phyloP scores from a whole-genome alignment of 2,797 vertebrate genomes.

The Clamator glandarius region DNA sequence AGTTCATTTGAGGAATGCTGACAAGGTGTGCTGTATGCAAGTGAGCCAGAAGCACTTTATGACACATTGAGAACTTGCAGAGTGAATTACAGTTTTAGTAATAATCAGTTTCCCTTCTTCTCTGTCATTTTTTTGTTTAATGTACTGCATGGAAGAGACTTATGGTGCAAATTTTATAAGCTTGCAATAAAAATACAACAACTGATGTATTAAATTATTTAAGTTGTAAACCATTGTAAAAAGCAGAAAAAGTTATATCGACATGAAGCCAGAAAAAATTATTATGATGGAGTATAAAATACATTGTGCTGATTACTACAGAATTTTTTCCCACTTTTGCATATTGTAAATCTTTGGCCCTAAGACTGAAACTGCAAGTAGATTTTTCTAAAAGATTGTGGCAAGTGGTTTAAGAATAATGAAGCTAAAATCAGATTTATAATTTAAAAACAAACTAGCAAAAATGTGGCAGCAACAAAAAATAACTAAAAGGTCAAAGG shows the following conservation, averaged over 20 bases:
- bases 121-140: slow-evolving; percentile 75
- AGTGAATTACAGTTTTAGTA: slow-evolving; percentile 79
- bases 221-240: slow-evolving; percentile 81
- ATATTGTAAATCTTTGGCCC: slow-evolving; percentile 76
- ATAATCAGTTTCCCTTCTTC: slow-evolving; percentile 74
- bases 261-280: slow-evolving; percentile 68
- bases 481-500: slow-evolving; percentile 14
- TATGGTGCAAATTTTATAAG: slow-evolving; percentile 78
- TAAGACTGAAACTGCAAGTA: slow-evolving; percentile 53
- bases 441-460: slow-evolving; percentile 55
- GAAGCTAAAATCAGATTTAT: slow-evolving; percentile 25
- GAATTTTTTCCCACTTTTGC: slow-evolving; percentile 71
- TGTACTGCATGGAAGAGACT: slow-evolving; percentile 74
- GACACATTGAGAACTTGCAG: slow-evolving; percentile 70
- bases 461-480: slow-evolving; percentile 22
- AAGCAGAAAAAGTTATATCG: slow-evolving; percentile 74
- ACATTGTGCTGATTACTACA: slow-evolving; percentile 74
- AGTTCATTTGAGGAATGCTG: slow-evolving; percentile 56
- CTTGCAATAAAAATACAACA: slow-evolving; percentile 82
- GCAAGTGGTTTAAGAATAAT: slow-evolving; percentile 41
- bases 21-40: slow-evolving; percentile 50
- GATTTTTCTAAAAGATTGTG: slow-evolving; percentile 49
- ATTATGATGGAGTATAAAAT: slow-evolving; percentile 73
- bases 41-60: slow-evolving; percentile 70
- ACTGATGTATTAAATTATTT: slow-evolving; percentile 83